A percentile compares a stretch with the other conserved stretches of the same genome.
Conservation (phyloP, 2,797 vertebrate genomes). For the Lacerta agilis region DNA sequence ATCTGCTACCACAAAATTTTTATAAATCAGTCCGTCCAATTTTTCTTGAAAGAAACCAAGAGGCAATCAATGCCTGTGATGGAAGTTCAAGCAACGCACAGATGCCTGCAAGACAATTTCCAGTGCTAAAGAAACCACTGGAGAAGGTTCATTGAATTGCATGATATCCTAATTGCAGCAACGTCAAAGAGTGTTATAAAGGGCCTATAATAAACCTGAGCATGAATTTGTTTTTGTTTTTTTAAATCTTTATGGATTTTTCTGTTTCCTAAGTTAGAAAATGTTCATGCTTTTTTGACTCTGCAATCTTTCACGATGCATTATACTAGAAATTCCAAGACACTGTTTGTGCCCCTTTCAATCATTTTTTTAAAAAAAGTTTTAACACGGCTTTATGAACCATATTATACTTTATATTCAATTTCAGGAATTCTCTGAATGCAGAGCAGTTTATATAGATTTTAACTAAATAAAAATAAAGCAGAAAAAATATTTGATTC, state of each 20-base stretch:
- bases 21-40: not conserved
- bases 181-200: not conserved
- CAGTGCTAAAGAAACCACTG: not conserved
- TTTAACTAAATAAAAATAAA: no score
- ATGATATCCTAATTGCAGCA: not conserved
- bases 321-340: not conserved
- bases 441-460: no score
- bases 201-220: not conserved
- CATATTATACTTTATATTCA: no score
- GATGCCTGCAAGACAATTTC: constrained; percentile 12
- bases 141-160: not conserved
- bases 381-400: no score
- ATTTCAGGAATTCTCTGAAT: no score
- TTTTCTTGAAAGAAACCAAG: not conserved
- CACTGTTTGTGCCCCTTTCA: no score
- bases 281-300: not conserved
- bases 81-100: fast-evolving
- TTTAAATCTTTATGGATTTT: not conserved
- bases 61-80: fast-evolving
- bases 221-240: not conserved
- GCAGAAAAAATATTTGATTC: no score
- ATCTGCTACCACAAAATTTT: not conserved
- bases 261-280: not conserved
- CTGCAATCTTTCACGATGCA: not conserved
- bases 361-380: no score